Base-by-base conservation (phyloP, 2,888 invertebrate genomes). In the Encarsia formosa region DNA sequence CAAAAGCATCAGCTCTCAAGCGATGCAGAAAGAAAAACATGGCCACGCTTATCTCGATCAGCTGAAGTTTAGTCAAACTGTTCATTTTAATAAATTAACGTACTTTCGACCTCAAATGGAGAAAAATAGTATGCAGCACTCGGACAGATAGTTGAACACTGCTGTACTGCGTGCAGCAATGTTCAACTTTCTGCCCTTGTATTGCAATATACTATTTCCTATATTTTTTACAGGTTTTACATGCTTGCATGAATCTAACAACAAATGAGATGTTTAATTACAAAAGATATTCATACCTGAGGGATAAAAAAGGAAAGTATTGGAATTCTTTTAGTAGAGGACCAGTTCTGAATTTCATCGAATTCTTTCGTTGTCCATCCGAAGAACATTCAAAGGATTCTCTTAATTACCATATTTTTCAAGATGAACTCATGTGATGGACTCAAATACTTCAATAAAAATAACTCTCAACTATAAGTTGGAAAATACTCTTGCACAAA, bases 191-290 rank as follows among this genome's bases (percentile, higher is more conserved):
- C n/a, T n/a, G n/a, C n/a, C n/a, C n/a, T n/a, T n/a, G n/a, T 35
- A 5, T 23, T 32, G 3, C 16, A 19, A n/a, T 20, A 19, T 26
- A 22, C 23, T 29, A 23, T 35, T 15, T 8, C 22, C 5, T 32
- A 11, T n/a, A 19, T 11, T 42, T 42, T 1, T 78, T 77, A 18
- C 78, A 94, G 93, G 83, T 92, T 44, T 78, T 92, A 19, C 92
- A 94, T 71, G 92, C 91, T 11, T 88, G 91, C 69, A 89, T 91
- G 88, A 95, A 95, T 77, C 76, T 94, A 54, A 94, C 95, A 6
- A 93, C 93, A 39, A 95, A 94, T 73, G 94, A 95, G 76, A 91
- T 92, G 88, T 90, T 93, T 71, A 94, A 94, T 76, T 90, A 90
- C 73, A 91, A 91, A 70, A 80, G 93, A 45, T 94, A 94, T 73